Percentiles rank a stretch among this genome's conserved stretches.
Conservation (phyloP, 2,113 vertebrate species). For the Grammomys dolichurus region DNA sequence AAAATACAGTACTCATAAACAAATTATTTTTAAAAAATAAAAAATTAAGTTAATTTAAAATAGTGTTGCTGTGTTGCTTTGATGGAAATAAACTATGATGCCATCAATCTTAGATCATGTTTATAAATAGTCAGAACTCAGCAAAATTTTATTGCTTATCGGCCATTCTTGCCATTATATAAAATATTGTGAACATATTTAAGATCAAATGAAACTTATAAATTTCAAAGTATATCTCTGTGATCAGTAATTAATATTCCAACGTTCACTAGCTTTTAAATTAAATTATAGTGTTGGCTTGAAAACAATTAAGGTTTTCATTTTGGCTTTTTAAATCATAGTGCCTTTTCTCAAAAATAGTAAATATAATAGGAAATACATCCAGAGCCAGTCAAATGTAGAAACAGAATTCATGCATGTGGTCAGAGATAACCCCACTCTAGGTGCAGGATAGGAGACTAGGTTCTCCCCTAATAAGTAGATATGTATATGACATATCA, state of each 20-base stretch:
- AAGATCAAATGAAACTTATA: conserved; percentile 13
- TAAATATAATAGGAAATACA: background rate
- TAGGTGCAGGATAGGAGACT: background rate
- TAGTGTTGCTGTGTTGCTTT: background rate
- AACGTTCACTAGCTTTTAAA: background rate
- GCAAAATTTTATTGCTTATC: background rate
- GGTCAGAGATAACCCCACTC: background rate
- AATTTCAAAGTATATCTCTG: background rate
- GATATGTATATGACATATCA: background rate
- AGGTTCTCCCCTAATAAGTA: background rate
- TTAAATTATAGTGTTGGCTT: background rate
- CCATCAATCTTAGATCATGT: conserved; percentile 18
- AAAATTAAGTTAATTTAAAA: background rate
- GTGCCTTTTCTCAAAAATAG: background rate
- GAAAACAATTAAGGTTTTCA: background rate
- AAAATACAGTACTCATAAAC: background rate
- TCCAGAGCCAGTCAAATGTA: background rate
- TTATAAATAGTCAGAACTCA: background rate
- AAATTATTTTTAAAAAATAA: background rate
- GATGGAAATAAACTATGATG: background rate
- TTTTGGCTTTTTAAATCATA: background rate
- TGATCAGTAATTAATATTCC: background rate
- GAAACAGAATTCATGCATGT: background rate
- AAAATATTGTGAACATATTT: conserved; percentile 20
- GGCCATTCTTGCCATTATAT: background rate